These are phyloP conservation scores for Eulithis prunata DNA, from an alignment of 2,888 invertebrate species.

Conservation along the genomic window DNA sequence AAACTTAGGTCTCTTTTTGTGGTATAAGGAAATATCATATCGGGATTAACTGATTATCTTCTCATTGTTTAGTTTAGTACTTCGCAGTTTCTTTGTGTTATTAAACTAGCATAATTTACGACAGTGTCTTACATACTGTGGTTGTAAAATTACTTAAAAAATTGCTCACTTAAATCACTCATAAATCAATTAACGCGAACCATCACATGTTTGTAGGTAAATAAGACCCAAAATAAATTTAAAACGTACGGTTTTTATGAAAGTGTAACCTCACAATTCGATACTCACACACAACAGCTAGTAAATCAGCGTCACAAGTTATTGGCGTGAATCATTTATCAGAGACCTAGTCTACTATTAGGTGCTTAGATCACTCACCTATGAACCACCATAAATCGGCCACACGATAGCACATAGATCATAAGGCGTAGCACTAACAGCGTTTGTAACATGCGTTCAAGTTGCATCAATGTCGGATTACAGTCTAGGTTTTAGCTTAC, in stretches of 20 bases:
- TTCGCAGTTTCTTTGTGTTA: not conserved
- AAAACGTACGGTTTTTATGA: no score
- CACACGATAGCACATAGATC: slow-evolving; percentile 56
- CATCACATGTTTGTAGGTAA: no score
- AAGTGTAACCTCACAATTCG: no score
- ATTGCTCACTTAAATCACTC: no score
- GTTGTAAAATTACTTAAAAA: no score
- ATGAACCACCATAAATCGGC: slow-evolving; percentile 65
- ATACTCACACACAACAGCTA: no score
- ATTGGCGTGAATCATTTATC: slow-evolving; percentile 5
- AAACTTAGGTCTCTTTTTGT: slow-evolving; percentile 36
- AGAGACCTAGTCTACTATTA: slow-evolving; percentile 16
- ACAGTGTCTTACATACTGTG: not conserved
- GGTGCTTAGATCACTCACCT: slow-evolving; percentile 61
- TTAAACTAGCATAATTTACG: not conserved
- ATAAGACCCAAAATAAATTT: no score
- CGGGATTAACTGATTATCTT: slow-evolving; percentile 19
- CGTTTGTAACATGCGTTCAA: slow-evolving; percentile 25
- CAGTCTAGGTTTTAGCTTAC: slow-evolving; percentile 30
- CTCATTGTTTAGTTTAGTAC: slow-evolving; percentile 20
- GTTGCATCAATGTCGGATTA: slow-evolving; percentile 35
- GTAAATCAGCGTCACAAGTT: not conserved
- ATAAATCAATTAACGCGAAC: no score
- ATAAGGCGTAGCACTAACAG: slow-evolving; percentile 53
- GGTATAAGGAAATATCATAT: slow-evolving; percentile 31